phyloP scores from a whole-genome alignment of 2,888 invertebrate genomes.

The Diploptera punctata region DNA sequence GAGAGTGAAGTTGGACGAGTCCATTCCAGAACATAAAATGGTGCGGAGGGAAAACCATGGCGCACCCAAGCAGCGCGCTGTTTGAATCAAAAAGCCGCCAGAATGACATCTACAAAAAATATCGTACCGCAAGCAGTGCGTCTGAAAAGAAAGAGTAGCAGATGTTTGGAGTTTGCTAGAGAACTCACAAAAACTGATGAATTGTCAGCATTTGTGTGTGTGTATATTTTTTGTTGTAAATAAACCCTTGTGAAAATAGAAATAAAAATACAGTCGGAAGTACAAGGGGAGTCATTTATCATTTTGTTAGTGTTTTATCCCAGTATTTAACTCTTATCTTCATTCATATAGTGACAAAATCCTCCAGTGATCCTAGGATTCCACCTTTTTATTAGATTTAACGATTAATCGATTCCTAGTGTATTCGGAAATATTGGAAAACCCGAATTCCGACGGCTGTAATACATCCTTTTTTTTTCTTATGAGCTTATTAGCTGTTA shows the following conservation, averaged over 20 bases:
- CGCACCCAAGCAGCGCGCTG: slow-evolving; percentile 15
- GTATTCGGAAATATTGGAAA: too few relatives aligned
- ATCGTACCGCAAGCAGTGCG: background rate
- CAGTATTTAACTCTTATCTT: too few relatives aligned
- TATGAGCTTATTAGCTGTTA: too few relatives aligned
- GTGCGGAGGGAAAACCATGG: background rate
- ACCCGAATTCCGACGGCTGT: too few relatives aligned
- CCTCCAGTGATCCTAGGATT: too few relatives aligned
- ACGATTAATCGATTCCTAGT: too few relatives aligned
- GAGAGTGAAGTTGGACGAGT: slow-evolving; percentile 17
- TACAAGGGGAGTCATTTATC: too few relatives aligned
- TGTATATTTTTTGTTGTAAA: background rate
- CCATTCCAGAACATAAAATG: background rate
- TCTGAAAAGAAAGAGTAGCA: slow-evolving; percentile 2
- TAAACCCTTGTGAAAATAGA: background rate
- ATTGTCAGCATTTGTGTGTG: background rate
- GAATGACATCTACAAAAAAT: background rate
- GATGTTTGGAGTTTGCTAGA: background rate
- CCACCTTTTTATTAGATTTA: too few relatives aligned
- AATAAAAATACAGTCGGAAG: background rate
- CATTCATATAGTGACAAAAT: too few relatives aligned
- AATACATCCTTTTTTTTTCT: too few relatives aligned
- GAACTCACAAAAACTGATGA: background rate
- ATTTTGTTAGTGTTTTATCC: too few relatives aligned
- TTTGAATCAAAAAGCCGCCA: slow-evolving; percentile 1